Conservation (phyloP, 2,113 vertebrate species). For the Pterocles orientalis region DNA sequence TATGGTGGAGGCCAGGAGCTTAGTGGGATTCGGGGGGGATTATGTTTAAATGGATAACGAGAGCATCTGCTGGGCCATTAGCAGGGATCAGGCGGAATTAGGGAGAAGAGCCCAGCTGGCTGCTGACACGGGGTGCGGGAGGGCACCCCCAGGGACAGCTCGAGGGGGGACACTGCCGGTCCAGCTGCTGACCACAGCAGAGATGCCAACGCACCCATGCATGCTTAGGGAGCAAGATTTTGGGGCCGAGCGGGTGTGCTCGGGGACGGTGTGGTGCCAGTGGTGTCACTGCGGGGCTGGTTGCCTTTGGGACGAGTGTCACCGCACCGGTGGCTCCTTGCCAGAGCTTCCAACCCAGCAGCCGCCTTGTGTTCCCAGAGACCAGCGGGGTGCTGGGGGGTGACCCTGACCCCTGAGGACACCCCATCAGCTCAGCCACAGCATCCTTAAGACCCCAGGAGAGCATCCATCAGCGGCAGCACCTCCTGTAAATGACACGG, state of each 20-base stretch:
- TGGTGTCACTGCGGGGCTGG: background rate
- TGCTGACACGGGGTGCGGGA: rapidly evolving
- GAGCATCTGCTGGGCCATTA: slow-evolving; percentile 66
- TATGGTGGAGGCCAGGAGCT: slow-evolving; percentile 50
- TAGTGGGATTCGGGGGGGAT: slow-evolving; percentile 49
- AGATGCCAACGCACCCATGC: rapidly evolving
- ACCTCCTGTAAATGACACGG: background rate
- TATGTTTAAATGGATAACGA: slow-evolving; percentile 67
- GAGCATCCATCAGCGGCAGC: background rate
- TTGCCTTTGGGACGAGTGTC: rapidly evolving
- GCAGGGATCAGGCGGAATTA: slow-evolving; percentile 59
- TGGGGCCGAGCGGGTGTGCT: background rate
- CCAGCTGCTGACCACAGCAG: background rate
- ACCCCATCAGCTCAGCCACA: background rate
- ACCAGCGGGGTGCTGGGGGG: no score
- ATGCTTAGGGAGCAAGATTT: background rate
- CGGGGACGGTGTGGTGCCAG: background rate
- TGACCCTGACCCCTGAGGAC: background rate
- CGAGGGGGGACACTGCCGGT: background rate
- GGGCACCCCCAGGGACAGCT: background rate
- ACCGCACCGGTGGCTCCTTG: rapidly evolving
- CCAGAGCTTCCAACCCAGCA: background rate
- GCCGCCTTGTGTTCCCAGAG: background rate
- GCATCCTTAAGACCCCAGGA: background rate
- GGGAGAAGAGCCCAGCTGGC: background rate